phyloP scores from a whole-genome alignment of 2,797 vertebrate species.

The Scomberomorus guttatus region DNA sequence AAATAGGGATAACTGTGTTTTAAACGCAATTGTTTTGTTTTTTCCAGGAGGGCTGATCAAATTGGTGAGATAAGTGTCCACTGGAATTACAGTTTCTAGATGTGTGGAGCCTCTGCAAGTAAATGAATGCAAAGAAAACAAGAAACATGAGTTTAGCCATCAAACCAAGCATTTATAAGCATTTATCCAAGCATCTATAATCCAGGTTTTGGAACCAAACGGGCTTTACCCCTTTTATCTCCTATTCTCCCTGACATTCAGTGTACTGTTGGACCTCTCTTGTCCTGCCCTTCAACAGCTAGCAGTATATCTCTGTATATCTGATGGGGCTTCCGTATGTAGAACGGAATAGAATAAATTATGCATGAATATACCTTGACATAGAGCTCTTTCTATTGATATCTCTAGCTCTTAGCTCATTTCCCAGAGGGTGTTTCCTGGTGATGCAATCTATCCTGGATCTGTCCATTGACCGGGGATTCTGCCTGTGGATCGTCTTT shows the following conservation, averaged over 20 bases:
- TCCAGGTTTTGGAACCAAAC: slow-evolving; percentile 37
- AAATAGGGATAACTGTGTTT: not conserved
- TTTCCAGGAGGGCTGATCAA: not conserved
- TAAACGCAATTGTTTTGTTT: no score
- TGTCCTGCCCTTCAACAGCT: slow-evolving; percentile 39
- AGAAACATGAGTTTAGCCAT: slow-evolving; percentile 1
- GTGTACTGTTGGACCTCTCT: not conserved
- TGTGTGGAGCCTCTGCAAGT: not conserved
- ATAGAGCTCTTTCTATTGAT: slow-evolving; percentile 70
- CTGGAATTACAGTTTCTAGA: not conserved
- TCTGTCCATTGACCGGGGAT: slow-evolving; percentile 49
- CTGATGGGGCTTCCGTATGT: slow-evolving; percentile 57
- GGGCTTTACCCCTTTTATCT: slow-evolving; percentile 40
- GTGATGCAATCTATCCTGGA: slow-evolving; percentile 67
- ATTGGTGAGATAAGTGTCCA: not conserved
- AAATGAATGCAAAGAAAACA: not conserved
- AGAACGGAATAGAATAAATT: slow-evolving; percentile 67
- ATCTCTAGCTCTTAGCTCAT: slow-evolving; percentile 62
- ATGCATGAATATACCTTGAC: slow-evolving; percentile 74
- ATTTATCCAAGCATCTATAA: slow-evolving; percentile 17
- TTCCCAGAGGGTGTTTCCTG: slow-evolving; percentile 65
- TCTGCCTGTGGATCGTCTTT: slow-evolving; percentile 56
- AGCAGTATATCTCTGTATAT: slow-evolving; percentile 58
- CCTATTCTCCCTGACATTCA: slow-evolving; percentile 17
- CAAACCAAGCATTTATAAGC: slow-evolving; percentile 17